These are phyloP conservation scores for Gymnogyps californianus DNA, from an alignment of 2,113 vertebrate species.

Conservation along the genomic window DNA sequence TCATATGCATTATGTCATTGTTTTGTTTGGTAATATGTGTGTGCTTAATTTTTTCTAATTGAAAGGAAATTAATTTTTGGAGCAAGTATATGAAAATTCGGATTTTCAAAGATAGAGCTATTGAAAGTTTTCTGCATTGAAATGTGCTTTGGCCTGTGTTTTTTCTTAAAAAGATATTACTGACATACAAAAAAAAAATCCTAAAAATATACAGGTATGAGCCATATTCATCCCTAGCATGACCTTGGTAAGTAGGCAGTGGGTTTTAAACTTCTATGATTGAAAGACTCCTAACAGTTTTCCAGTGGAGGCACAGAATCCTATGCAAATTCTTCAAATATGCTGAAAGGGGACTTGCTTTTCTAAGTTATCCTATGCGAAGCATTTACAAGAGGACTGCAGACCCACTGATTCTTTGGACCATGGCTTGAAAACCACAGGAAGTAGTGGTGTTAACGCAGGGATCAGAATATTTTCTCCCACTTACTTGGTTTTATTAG, in stretches of 20 bases:
- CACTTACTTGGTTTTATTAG: background rate
- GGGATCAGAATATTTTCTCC: background rate
- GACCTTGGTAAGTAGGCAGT: background rate
- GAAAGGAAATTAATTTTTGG: background rate
- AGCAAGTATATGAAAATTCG: background rate
- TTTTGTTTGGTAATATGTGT: background rate
- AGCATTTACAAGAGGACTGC: background rate
- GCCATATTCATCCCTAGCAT: background rate
- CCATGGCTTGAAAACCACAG: background rate
- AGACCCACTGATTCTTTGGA: background rate
- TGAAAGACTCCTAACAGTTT: background rate
- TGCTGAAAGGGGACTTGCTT: background rate
- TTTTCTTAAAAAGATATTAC: background rate
- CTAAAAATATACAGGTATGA: background rate
- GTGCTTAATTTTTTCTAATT: background rate
- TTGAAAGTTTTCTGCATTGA: background rate
- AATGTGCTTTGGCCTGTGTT: background rate
- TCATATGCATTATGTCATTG: background rate
- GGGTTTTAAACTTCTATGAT: background rate
- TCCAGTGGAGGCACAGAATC: background rate
- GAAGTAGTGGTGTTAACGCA: background rate
- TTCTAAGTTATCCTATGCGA: background rate
- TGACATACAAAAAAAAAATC: background rate
- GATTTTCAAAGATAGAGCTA: background rate
- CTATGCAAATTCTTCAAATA: background rate